Conservation (phyloP, 2,113 vertebrate species). For the Chlorocebus sabaeus region DNA sequence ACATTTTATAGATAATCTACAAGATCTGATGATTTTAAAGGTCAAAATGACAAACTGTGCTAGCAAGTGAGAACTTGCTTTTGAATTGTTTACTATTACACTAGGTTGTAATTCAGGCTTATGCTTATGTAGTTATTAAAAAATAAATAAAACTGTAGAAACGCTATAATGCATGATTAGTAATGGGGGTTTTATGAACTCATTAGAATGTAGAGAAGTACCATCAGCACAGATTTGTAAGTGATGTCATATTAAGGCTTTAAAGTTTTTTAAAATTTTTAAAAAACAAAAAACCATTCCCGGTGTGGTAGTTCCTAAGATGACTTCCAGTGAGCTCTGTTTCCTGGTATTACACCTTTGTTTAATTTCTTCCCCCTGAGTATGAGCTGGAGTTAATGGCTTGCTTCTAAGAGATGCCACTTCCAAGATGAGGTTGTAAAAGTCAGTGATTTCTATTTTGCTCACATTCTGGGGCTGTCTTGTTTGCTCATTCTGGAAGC, state of each 20-base stretch:
- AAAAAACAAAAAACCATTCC: not conserved
- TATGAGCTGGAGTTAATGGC: not conserved
- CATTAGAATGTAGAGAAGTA: not conserved
- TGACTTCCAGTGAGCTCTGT: not conserved
- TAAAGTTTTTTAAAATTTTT: not conserved
- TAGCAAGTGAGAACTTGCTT: not conserved
- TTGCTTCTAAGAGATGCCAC: not conserved
- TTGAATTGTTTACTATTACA: not conserved
- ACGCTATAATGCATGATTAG: not conserved
- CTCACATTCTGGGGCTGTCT: not conserved
- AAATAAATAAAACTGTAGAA: not conserved
- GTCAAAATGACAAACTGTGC: not conserved
- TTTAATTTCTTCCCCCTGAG: not conserved
- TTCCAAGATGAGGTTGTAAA: not conserved
- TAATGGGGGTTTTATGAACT: not conserved
- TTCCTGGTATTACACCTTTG: not conserved
- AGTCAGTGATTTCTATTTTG: not conserved
- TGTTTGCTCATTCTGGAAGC: not conserved
- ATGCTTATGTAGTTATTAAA: not conserved
- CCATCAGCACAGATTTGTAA: not conserved
- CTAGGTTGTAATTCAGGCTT: not conserved
- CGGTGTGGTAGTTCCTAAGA: not conserved
- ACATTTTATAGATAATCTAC: not conserved
- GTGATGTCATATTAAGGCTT: not conserved
- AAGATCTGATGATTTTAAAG: not conserved